These are phyloP conservation scores for Hydrophis major DNA, from an alignment of 2,797 vertebrate species.

Conservation along the genomic window DNA sequence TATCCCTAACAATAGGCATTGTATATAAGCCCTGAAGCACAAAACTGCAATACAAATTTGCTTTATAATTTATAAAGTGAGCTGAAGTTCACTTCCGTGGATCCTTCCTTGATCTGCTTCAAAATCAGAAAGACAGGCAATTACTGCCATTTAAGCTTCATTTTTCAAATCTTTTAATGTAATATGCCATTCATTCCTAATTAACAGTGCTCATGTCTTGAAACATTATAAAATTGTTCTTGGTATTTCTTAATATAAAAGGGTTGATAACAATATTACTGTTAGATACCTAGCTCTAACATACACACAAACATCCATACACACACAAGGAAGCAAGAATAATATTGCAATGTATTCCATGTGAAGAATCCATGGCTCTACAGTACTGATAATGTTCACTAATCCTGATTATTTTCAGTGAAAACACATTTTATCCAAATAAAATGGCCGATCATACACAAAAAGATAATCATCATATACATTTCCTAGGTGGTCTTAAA, in stretches of 20 bases:
- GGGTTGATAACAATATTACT: constrained; percentile 49
- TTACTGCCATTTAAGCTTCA: constrained; percentile 83
- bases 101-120: constrained; percentile 59
- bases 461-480: neutral
- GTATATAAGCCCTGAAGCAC: neutral
- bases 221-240: constrained; percentile 58
- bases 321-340: constrained; percentile 23
- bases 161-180: constrained; percentile 87
- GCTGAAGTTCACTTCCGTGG: constrained; percentile 65
- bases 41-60: neutral
- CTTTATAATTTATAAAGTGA: constrained; percentile 54
- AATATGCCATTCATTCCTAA: constrained; percentile 79
- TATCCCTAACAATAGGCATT: too few relatives aligned
- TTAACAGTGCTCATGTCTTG: constrained; percentile 79
- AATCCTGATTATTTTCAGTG: constrained; percentile 2
- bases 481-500: neutral
- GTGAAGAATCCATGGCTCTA: neutral
- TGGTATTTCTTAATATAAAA: constrained; percentile 59
- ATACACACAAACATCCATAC: neutral
- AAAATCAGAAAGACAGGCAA: constrained; percentile 73
- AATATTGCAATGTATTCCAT: neutral
- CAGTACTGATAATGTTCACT: neutral
- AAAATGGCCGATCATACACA: neutral
- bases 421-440: neutral
- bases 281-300: constrained; percentile 37